Conservation (phyloP, 2,797 vertebrate genomes). For the Ara ararauna region DNA sequence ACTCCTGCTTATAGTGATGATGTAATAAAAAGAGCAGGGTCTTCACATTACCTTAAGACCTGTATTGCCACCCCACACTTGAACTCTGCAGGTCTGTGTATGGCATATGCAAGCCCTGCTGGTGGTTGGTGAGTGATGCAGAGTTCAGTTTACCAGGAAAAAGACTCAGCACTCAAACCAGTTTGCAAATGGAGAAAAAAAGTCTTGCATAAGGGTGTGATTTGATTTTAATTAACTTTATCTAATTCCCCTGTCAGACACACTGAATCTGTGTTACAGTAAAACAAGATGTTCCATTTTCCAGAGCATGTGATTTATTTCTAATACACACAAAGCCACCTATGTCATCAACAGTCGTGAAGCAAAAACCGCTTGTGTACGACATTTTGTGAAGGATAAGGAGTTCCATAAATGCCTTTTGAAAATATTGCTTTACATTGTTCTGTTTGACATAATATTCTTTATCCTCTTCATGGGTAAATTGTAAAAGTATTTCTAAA, state of each 20-base stretch:
- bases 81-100: rapidly evolving
- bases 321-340: background rate
- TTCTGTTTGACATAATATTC: slow-evolving; percentile 70
- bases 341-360: slow-evolving; percentile 31
- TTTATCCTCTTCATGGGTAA: slow-evolving; percentile 67
- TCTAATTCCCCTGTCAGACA: slow-evolving; percentile 1
- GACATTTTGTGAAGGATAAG: slow-evolving; percentile 8
- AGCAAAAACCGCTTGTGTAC: slow-evolving; percentile 19
- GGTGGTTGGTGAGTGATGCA: background rate
- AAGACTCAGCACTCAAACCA: background rate
- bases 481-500: slow-evolving; percentile 78
- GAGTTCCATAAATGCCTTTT: slow-evolving; percentile 64
- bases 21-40: background rate
- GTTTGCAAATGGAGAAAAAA: slow-evolving; percentile 53
- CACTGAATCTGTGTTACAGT: background rate
- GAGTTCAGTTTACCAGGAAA: slow-evolving; percentile 24
- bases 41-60: background rate
- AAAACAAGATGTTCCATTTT: background rate
- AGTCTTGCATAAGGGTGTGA: background rate
- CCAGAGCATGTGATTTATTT: slow-evolving; percentile 3
- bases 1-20: background rate
- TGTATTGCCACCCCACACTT: background rate
- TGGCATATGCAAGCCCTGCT: background rate
- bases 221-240: slow-evolving; percentile 50
- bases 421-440: slow-evolving; percentile 59